phyloP scores from a whole-genome alignment of 2,797 vertebrate genomes.

The Brachyrhaphis roseni region DNA sequence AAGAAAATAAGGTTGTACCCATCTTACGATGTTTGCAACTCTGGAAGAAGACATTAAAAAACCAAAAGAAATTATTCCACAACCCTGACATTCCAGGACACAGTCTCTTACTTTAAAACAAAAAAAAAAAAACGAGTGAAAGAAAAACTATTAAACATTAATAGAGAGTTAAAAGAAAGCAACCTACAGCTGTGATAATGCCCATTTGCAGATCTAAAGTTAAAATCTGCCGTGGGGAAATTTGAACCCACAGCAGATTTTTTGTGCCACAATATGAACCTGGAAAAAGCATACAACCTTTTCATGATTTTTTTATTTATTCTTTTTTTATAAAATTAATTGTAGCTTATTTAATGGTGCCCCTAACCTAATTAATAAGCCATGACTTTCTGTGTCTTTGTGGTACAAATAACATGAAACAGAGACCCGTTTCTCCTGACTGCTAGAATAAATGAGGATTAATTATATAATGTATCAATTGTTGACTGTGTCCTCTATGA shows the following conservation, averaged over 20 bases:
- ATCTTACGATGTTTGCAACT: not conserved
- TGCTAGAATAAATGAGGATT: not conserved
- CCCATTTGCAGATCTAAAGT: not conserved
- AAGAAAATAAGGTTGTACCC: not conserved
- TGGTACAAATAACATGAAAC: not conserved
- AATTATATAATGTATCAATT: no score
- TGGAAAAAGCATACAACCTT: not conserved
- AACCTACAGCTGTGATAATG: not conserved
- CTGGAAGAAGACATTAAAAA: not conserved
- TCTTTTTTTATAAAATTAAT: not conserved
- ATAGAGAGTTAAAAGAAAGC: not conserved
- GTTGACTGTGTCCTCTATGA: no score
- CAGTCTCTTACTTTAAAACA: not conserved
- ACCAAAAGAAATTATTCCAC: not conserved
- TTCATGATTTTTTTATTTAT: not conserved
- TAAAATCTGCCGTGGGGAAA: not conserved
- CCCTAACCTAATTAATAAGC: not conserved
- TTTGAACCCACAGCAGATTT: not conserved
- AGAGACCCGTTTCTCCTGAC: not conserved
- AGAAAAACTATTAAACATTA: not conserved
- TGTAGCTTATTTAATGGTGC: not conserved
- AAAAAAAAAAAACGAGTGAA: no score
- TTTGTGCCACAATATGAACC: not conserved
- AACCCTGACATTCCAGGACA: not conserved
- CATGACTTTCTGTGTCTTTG: not conserved